Percentiles rank a stretch among this genome's conserved stretches.
phyloP scores from a whole-genome alignment of 2,888 invertebrate genomes.

The Eubasilissa splendida region DNA sequence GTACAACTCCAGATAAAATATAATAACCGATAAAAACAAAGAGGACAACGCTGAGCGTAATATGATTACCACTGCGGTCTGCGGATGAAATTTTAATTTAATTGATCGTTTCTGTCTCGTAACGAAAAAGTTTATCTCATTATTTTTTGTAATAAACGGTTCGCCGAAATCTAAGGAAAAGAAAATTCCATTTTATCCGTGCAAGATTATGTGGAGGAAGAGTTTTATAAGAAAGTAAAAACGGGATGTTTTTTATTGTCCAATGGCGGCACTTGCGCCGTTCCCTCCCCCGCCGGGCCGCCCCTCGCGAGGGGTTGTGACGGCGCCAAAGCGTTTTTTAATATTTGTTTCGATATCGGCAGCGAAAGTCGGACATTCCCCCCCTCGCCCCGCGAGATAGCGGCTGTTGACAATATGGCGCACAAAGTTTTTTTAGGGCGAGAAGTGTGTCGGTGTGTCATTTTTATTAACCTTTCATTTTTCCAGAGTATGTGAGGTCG shows the following conservation, averaged over 20 bases:
- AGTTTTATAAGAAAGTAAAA: neutral
- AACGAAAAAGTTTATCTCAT: too few species aligned
- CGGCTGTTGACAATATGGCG: slow-evolving; percentile 25
- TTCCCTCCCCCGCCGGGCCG: neutral
- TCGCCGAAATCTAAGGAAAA: too few species aligned
- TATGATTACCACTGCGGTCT: too few species aligned
- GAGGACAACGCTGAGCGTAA: too few species aligned
- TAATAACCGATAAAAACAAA: too few species aligned
- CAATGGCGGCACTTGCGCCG: neutral
- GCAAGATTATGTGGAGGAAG: slow-evolving; percentile 6
- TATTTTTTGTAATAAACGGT: too few species aligned
- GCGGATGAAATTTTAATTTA: too few species aligned
- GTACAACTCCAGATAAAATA: too few species aligned
- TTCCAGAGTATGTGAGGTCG: too few species aligned
- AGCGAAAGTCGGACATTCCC: slow-evolving; percentile 1
- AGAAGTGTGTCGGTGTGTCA: neutral
- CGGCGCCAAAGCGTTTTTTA: slow-evolving; percentile 32
- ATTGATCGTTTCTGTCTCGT: too few species aligned
- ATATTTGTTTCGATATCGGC: slow-evolving; percentile 31
- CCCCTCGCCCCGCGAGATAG: neutral
- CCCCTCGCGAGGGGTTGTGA: neutral
- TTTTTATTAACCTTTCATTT: too few species aligned
- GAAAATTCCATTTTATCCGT: too few species aligned
- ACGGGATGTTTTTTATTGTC: slow-evolving; percentile 30
- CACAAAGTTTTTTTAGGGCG: neutral